These are phyloP conservation scores for Drosophila repleta DNA, from an alignment of 1,140 invertebrate species.

Conservation along the genomic window DNA sequence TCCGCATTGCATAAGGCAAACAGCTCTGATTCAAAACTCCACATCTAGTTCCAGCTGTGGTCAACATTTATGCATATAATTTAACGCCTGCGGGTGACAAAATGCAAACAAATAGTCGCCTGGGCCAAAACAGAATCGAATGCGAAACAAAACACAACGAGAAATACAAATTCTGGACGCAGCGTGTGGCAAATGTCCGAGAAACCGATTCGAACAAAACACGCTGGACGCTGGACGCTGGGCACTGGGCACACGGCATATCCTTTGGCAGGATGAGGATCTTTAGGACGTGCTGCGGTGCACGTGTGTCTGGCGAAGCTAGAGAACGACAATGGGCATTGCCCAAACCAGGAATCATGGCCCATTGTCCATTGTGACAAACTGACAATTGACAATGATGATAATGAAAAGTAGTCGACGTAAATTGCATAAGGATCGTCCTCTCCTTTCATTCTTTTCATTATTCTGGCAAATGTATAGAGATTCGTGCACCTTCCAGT, in stretches of 20 bases:
- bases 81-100: conserved; percentile 31
- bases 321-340: conserved; percentile 21
- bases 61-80: conserved; percentile 72
- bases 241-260: too few relatives aligned
- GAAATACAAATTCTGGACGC: conserved; percentile 13
- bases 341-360: conserved; percentile 27
- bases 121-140: conserved; percentile 30
- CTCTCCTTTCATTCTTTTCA: conserved; percentile 28
- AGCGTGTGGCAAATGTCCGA: conserved; percentile 71
- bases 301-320: conserved; percentile 49
- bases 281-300: conserved; percentile 22
- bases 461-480: neutral
- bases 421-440: conserved; percentile 72
- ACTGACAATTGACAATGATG: conserved; percentile 41
- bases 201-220: conserved; percentile 62
- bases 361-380: conserved; percentile 48
- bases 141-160: neutral
- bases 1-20: conserved; percentile 54
- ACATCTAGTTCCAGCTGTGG: conserved; percentile 35
- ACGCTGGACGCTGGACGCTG: too few relatives aligned
- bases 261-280: conserved; percentile 33
- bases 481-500: neutral
- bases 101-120: conserved; percentile 31
- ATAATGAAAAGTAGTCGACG: conserved; percentile 72
- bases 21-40: neutral